Evolutionary conservation across 2,113 vertebrate genomes (phyloP).

Genomic region (Conger conger): DNA sequence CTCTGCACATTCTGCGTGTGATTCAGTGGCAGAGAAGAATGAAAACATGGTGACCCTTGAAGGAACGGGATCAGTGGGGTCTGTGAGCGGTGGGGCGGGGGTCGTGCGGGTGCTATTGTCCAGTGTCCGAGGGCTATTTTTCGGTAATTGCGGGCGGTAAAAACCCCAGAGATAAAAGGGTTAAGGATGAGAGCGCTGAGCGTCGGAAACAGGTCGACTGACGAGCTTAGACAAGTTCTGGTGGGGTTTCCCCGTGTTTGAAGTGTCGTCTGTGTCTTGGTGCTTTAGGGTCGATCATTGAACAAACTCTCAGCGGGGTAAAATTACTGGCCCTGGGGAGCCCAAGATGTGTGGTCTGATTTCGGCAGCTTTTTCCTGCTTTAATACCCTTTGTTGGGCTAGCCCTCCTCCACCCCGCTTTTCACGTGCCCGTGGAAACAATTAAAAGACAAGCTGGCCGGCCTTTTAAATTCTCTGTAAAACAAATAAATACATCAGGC

Average conservation of each 20-base stretch:
- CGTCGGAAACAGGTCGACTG: neutral
- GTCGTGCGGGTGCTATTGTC: neutral
- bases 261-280: conserved; percentile 25
- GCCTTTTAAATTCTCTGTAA: neutral
- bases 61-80: neutral
- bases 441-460: neutral
- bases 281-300: neutral
- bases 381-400: neutral
- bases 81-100: neutral
- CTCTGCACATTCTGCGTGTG: neutral
- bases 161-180: neutral
- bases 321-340: conserved; percentile 13
- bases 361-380: neutral
- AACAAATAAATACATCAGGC: neutral
- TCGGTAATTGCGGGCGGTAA: neutral
- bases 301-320: conserved; percentile 28
- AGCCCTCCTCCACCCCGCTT: neutral
- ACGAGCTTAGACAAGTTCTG: conserved; percentile 33
- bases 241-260: conserved; percentile 41
- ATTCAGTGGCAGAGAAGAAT: neutral
- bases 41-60: neutral
- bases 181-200: neutral
- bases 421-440: conserved; percentile 2
- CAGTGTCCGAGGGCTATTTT: neutral
- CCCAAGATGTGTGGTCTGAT: conserved; percentile 2